phyloP scores from a whole-genome alignment of 2,888 invertebrate genomes.

The Emmelina monodactyla region DNA sequence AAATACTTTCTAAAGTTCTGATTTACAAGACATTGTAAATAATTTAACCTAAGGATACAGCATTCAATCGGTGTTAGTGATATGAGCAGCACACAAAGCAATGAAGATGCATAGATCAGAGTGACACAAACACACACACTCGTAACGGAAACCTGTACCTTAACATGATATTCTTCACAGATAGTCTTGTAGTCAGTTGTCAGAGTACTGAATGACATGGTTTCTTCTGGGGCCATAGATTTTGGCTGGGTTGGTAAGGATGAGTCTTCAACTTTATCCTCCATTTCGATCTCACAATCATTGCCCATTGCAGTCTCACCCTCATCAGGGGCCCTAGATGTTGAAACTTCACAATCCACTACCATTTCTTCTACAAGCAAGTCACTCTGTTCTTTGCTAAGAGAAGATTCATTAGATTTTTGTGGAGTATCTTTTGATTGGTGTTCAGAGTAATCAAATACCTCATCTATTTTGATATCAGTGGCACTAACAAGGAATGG shows the following conservation, averaged over 20 bases:
- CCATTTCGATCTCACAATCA: slow-evolving; percentile 21
- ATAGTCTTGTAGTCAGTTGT: slow-evolving; percentile 77
- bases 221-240: slow-evolving; percentile 42
- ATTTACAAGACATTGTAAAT: not conserved
- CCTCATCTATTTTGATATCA: slow-evolving; percentile 34
- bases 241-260: slow-evolving; percentile 30
- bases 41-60: slow-evolving; percentile 23
- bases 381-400: slow-evolving; percentile 21
- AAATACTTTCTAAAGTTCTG: not conserved
- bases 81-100: slow-evolving; percentile 22
- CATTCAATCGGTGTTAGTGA: slow-evolving; percentile 28
- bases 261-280: slow-evolving; percentile 24
- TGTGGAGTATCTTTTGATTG: slow-evolving; percentile 21
- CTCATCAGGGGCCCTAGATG: slow-evolving; percentile 16
- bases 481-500: slow-evolving; percentile 43
- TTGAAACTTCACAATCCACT: slow-evolving; percentile 30
- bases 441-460: slow-evolving; percentile 24
- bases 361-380: slow-evolving; percentile 48
- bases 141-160: slow-evolving; percentile 57
- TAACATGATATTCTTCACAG: slow-evolving; percentile 72
- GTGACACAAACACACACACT: slow-evolving; percentile 24
- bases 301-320: too few species aligned
- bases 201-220: slow-evolving; percentile 61
- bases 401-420: slow-evolving; percentile 23
- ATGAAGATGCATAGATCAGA: slow-evolving; percentile 17